Percentiles rank a stretch among this genome's conserved stretches.
Evolutionary conservation across 2,888 invertebrate species (phyloP).

Genomic region (Onthophagus sagittarius): DNA sequence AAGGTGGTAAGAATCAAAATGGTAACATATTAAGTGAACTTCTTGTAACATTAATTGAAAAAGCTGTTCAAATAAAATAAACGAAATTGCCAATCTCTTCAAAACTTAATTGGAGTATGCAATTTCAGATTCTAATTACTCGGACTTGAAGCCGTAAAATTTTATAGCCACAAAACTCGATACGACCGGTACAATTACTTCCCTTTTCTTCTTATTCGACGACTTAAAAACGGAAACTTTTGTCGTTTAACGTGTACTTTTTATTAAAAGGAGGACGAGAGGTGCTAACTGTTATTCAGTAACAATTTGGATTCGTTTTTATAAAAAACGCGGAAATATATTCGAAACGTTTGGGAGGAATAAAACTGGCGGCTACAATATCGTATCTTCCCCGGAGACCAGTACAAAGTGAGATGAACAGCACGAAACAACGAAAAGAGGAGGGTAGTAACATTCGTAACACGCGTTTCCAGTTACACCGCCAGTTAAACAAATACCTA

Average conservation of each 20-base stretch:
- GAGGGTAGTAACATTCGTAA: slow-evolving; percentile 25
- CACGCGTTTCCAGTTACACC: slow-evolving; percentile 28
- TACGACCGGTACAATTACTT: neutral
- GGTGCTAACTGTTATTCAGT: no score
- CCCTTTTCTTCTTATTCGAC: neutral
- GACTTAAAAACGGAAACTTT: neutral
- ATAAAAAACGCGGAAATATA: neutral
- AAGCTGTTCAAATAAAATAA: neutral
- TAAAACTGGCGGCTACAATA: neutral
- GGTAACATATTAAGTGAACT: neutral
- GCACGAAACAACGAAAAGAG: neutral
- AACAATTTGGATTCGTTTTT: neutral
- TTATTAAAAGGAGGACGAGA: no score
- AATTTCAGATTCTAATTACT: neutral
- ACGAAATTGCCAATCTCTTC: neutral
- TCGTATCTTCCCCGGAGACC: neutral
- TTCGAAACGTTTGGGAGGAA: neutral
- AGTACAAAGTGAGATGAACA: neutral
- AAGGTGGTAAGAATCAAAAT: no score
- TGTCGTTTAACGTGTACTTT: neutral
- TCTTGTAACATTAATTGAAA: neutral
- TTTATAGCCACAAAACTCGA: neutral
- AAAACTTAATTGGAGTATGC: neutral
- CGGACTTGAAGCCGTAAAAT: neutral
- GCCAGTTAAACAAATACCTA: slow-evolving; percentile 31